phyloP scores from a whole-genome alignment of 1,140 invertebrate species.

The Caenorhabditis inopinata region DNA sequence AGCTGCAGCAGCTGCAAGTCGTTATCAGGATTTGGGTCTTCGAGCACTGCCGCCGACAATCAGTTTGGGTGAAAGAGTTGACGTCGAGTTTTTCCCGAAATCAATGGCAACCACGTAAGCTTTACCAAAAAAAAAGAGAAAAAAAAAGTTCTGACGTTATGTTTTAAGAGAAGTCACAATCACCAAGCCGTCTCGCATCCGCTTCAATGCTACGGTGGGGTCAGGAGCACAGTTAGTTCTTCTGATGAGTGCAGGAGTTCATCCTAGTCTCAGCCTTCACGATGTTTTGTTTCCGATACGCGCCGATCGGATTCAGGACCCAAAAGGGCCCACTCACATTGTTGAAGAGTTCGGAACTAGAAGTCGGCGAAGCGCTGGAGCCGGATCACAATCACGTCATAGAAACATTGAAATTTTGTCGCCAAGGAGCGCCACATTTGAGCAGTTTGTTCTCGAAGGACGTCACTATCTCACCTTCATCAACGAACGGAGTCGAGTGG shows the following conservation, averaged over 20 bases:
- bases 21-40: background rate
- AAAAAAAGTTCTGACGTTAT: background rate
- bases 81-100: constrained; percentile 37
- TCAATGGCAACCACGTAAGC: constrained; percentile 36
- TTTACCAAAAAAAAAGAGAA: background rate
- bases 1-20: background rate
- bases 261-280: constrained; percentile 29
- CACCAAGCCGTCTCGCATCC: constrained; percentile 8
- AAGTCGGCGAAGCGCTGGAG: background rate
- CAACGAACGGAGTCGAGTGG: constrained; percentile 51
- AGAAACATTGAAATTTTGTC: constrained; percentile 14
- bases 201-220: constrained; percentile 36
- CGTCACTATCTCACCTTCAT: constrained; percentile 53
- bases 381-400: background rate
- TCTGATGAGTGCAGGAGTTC: constrained; percentile 13
- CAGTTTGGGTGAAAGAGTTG: constrained; percentile 24
- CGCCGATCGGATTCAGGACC: background rate
- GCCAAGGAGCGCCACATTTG: background rate
- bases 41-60: constrained; percentile 25
- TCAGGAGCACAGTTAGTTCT: constrained; percentile 34
- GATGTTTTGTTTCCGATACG: constrained; percentile 25
- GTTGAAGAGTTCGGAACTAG: constrained; percentile 1
- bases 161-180: constrained; percentile 24
- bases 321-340: background rate
- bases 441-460: constrained; percentile 46